Percentiles rank a stretch among this genome's conserved stretches.
Evolutionary conservation across 2,113 vertebrate species (phyloP).

Genomic region (Indri indri): DNA sequence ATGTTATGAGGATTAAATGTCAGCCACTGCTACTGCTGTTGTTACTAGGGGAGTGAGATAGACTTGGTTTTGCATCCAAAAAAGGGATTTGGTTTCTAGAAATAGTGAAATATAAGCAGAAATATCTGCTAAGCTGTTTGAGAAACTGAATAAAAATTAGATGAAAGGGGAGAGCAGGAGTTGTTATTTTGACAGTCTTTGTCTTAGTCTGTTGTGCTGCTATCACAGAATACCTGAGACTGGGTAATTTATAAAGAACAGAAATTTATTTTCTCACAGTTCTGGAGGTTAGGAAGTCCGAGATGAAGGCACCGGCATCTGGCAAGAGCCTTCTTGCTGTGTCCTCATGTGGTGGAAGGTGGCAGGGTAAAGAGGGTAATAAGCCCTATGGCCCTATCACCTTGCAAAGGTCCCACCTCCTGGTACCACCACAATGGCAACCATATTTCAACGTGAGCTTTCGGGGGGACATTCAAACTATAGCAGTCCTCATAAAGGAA

Average conservation of each 20-base stretch:
- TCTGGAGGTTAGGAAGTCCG: neutral
- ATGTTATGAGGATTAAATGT: neutral
- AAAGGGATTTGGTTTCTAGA: neutral
- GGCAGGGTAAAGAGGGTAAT: neutral
- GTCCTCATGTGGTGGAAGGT: neutral
- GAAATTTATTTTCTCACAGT: neutral
- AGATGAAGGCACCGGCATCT: neutral
- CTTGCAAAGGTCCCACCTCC: neutral
- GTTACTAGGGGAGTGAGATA: neutral
- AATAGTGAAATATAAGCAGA: neutral
- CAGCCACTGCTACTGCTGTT: neutral
- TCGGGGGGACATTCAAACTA: neutral
- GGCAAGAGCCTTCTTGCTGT: neutral
- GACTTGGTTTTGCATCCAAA: neutral
- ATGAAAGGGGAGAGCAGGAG: neutral
- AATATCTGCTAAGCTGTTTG: neutral
- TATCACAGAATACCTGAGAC: neutral
- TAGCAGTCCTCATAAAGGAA: neutral
- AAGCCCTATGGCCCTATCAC: neutral
- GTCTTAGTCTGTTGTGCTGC: neutral
- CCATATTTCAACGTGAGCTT: neutral
- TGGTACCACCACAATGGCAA: neutral
- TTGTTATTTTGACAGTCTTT: neutral
- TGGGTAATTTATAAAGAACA: neutral
- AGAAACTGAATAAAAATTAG: neutral